These are phyloP conservation scores for Plodia interpunctella DNA, from an alignment of 1,140 invertebrate species.

Conservation along the genomic window DNA sequence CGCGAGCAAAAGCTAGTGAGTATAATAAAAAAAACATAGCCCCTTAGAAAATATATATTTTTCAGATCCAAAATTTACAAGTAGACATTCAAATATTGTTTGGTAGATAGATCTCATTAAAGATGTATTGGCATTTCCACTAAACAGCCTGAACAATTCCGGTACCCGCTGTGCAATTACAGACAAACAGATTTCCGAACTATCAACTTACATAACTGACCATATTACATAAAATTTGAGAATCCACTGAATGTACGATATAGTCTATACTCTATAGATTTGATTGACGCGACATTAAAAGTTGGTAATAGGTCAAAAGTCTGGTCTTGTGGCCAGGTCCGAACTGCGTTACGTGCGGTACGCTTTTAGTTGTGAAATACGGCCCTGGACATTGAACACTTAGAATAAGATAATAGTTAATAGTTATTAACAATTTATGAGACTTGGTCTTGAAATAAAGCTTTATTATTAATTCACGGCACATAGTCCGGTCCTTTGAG, in stretches of 20 bases:
- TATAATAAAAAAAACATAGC: too few relatives aligned
- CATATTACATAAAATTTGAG: constrained; percentile 2
- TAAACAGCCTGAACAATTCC: background rate
- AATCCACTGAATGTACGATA: background rate
- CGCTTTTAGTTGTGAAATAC: background rate
- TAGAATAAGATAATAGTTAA: too few relatives aligned
- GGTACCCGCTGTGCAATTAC: background rate
- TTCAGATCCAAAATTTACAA: too few relatives aligned
- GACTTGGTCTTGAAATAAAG: too few relatives aligned
- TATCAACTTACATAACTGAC: background rate
- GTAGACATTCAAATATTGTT: background rate
- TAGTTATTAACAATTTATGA: too few relatives aligned
- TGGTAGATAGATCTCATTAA: background rate
- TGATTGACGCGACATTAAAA: constrained; percentile 5
- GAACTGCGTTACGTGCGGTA: background rate
- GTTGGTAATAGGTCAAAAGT: constrained; percentile 1
- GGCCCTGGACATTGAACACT: background rate
- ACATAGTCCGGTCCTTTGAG: too few relatives aligned
- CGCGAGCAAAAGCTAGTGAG: too few relatives aligned
- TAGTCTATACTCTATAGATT: background rate
- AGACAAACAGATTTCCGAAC: background rate
- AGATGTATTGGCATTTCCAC: background rate
- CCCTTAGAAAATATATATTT: too few relatives aligned
- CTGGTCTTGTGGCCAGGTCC: background rate
- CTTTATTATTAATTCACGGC: too few relatives aligned